These are phyloP conservation scores for Neria commutata DNA, from an alignment of 2,888 invertebrate genomes.

Conservation along the genomic window DNA sequence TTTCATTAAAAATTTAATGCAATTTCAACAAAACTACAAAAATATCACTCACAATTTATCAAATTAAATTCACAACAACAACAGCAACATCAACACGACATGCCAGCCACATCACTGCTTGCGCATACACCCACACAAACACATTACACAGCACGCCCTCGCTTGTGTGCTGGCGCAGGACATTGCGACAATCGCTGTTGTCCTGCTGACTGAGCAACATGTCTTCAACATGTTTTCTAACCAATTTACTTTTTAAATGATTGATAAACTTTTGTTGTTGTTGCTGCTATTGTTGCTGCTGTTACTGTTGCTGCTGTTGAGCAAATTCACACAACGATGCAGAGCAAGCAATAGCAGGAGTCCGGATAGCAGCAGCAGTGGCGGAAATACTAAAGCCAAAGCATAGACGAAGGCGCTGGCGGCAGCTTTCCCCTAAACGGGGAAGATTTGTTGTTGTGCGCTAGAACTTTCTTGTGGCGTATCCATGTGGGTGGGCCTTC, in stretches of 20 bases:
- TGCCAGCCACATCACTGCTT: constrained; percentile 27
- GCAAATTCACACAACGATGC: neutral
- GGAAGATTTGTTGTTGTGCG: neutral
- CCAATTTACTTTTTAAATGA: constrained; percentile 59
- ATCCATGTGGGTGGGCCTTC: too few species aligned
- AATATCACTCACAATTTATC: constrained; percentile 50
- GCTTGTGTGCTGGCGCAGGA: neutral
- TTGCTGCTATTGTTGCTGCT: constrained; percentile 22
- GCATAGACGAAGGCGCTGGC: neutral
- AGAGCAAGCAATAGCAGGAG: constrained; percentile 38
- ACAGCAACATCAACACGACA: constrained; percentile 7
- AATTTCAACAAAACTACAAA: too few species aligned
- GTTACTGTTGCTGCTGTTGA: constrained; percentile 36
- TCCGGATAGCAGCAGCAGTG: constrained; percentile 48
- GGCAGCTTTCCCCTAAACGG: neutral
- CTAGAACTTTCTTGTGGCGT: neutral
- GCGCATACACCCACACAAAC: constrained; percentile 24
- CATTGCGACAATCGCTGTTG: neutral
- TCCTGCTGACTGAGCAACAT: constrained; percentile 22
- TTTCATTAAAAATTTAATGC: too few species aligned
- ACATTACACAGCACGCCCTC: neutral
- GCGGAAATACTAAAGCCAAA: constrained; percentile 24
- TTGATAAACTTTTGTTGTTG: constrained; percentile 52
- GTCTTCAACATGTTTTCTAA: constrained; percentile 50
- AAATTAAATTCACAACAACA: constrained; percentile 35